Conservation (phyloP, 1,140 invertebrate species). For the Caenorhabditis brenneri region DNA sequence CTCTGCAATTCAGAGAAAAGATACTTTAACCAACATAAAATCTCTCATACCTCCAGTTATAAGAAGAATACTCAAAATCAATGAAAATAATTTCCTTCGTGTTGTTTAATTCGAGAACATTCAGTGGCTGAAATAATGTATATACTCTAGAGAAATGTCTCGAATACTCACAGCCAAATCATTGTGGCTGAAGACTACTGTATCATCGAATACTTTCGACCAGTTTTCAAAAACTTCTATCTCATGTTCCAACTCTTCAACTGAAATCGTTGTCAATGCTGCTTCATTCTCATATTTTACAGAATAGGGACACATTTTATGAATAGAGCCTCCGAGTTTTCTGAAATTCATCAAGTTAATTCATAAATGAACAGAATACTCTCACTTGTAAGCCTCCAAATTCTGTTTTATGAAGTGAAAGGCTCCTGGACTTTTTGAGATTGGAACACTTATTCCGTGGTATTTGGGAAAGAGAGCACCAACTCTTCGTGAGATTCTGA, state of each 20-base stretch:
- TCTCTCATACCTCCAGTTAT: not conserved
- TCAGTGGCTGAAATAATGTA: not conserved
- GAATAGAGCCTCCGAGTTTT: not conserved
- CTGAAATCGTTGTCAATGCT: not conserved
- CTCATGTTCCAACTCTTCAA: not conserved
- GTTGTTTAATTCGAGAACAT: not conserved
- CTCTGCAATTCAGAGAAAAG: not conserved
- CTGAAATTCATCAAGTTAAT: not conserved
- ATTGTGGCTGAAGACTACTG: slow-evolving; percentile 2
- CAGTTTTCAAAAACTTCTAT: not conserved
- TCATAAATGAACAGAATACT: not conserved
- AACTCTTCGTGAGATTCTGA: not conserved
- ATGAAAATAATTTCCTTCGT: not conserved
- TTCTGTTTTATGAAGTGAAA: not conserved
- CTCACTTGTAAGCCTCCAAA: not conserved
- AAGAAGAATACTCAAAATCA: not conserved
- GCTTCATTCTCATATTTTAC: not conserved
- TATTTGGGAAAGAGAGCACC: not conserved
- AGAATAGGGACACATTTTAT: not conserved
- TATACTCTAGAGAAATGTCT: not conserved
- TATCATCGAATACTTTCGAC: not conserved
- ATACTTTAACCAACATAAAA: not conserved
- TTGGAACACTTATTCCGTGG: not conserved
- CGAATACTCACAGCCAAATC: not conserved
- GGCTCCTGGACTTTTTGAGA: not conserved